These are phyloP conservation scores for Balanococcus diminutus DNA, from an alignment of 2,888 invertebrate species.

Conservation along the genomic window DNA sequence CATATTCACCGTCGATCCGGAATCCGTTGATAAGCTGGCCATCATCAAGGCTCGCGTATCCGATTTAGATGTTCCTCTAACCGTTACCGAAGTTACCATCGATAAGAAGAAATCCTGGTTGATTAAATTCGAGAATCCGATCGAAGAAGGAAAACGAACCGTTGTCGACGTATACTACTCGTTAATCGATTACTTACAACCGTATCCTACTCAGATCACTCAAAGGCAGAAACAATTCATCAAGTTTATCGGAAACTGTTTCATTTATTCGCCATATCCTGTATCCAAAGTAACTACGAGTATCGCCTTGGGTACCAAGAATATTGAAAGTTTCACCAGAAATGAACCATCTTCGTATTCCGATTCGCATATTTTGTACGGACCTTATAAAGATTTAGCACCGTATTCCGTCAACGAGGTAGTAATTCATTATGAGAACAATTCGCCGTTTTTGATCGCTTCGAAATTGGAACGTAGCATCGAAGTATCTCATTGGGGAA, in stretches of 20 bases:
- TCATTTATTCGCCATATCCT: conserved; percentile 82
- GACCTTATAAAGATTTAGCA: conserved; percentile 80
- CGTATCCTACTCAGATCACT: conserved; percentile 85
- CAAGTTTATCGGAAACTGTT: conserved; percentile 81
- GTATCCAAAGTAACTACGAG: conserved; percentile 81
- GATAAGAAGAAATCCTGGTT: conserved; percentile 45
- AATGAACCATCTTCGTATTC: conserved; percentile 78
- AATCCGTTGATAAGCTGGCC: conserved; percentile 70
- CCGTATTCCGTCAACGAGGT: conserved; percentile 70
- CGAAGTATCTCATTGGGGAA: conserved; percentile 99
- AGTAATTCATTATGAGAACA: conserved; percentile 91
- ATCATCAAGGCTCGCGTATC: conserved; percentile 40
- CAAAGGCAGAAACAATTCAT: conserved; percentile 96
- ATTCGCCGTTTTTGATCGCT: conserved; percentile 94
- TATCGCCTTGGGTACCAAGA: conserved; percentile 77
- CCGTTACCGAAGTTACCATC: conserved; percentile 64
- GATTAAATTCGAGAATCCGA: conserved; percentile 42
- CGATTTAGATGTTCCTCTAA: conserved; percentile 61
- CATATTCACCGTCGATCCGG: conserved; percentile 73
- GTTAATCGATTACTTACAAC: conserved; percentile 75
- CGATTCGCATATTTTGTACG: conserved; percentile 84
- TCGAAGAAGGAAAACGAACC: conserved; percentile 44
- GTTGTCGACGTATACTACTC: conserved; percentile 73
- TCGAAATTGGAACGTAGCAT: conserved; percentile 83
- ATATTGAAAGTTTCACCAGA: conserved; percentile 81